Percentiles rank a stretch among this genome's conserved stretches.
Conservation (phyloP, 2,797 vertebrate genomes). For the Mormyrops attenuatus region DNA sequence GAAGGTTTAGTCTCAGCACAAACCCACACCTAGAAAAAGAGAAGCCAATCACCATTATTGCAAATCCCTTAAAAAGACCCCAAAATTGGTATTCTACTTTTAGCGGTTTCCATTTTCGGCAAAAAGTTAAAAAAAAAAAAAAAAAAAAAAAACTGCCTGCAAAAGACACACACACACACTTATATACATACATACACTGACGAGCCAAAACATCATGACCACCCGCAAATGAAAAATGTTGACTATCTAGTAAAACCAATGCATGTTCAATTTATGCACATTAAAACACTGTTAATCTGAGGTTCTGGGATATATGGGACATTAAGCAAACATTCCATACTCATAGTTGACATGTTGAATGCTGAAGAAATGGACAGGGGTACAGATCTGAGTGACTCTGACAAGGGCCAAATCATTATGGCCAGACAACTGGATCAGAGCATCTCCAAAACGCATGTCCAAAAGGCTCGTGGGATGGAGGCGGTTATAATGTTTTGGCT, state of each 20-base stretch:
- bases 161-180: not conserved
- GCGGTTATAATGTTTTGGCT: not conserved
- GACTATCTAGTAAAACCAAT: slow-evolving; percentile 81
- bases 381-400: not conserved
- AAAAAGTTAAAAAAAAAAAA: not conserved
- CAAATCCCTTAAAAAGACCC: not conserved
- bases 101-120: not conserved
- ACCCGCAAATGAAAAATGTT: not conserved
- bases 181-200: not conserved
- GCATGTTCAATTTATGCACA: slow-evolving; percentile 99
- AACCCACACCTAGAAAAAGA: not conserved
- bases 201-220: not conserved
- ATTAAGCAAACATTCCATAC: not conserved
- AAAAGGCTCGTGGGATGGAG: not conserved
- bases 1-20: not conserved
- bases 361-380: not conserved
- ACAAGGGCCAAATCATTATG: not conserved
- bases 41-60: not conserved
- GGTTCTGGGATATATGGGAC: slow-evolving; percentile 32
- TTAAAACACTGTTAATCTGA: slow-evolving; percentile 69
- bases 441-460: not conserved
- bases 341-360: not conserved
- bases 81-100: not conserved
- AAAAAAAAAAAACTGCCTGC: not conserved
- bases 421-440: not conserved